Conservation (phyloP, 2,797 vertebrate genomes). For the Artibeus lituratus region DNA sequence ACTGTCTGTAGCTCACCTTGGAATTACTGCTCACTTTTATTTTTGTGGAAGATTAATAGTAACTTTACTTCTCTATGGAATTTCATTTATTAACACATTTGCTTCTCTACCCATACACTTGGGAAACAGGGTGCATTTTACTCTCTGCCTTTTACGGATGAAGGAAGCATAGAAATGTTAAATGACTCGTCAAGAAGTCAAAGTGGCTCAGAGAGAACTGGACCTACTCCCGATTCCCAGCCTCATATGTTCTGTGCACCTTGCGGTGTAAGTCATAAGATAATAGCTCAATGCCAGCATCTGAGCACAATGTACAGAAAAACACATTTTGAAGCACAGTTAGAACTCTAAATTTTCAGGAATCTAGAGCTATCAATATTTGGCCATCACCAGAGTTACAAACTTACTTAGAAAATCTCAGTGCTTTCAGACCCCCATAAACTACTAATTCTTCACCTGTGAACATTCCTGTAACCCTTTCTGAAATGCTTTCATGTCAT, state of each 20-base stretch:
- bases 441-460: not conserved
- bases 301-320: not conserved
- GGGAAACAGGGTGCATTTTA: not conserved
- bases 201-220: not conserved
- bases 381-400: not conserved
- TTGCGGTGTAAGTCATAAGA: not conserved
- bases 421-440: not conserved
- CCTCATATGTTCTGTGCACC: rapidly evolving
- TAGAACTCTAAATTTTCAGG: not conserved
- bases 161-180: not conserved
- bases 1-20: not conserved
- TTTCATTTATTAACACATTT: not conserved
- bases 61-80: not conserved
- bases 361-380: not conserved
- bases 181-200: not conserved
- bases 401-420: not conserved
- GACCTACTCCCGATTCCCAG: not conserved
- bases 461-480: not conserved
- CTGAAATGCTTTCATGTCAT: not conserved
- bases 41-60: not conserved
- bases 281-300: not conserved
- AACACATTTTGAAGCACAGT: not conserved
- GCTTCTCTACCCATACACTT: not conserved
- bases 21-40: not conserved
- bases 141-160: not conserved